Evolutionary conservation across 2,797 vertebrate genomes (phyloP).

Genomic region (Xerus rutilus): DNA sequence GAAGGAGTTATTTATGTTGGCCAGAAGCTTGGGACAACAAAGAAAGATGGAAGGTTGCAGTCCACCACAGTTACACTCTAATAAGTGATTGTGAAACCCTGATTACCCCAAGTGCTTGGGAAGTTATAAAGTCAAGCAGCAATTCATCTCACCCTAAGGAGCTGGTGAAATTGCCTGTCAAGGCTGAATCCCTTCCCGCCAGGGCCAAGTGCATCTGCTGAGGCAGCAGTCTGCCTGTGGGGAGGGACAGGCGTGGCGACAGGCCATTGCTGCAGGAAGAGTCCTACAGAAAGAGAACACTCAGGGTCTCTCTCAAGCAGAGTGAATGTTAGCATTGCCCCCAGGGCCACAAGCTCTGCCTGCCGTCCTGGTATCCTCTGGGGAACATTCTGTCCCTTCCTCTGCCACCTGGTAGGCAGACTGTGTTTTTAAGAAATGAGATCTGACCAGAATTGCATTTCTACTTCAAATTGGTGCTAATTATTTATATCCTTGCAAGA

Average conservation of each 20-base stretch:
- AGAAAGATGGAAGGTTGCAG: not conserved
- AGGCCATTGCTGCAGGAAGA: no score
- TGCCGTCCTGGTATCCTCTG: not conserved
- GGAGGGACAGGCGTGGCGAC: accelerated
- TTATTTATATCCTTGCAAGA: not conserved
- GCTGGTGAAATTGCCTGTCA: not conserved
- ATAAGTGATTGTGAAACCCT: constrained; percentile 52
- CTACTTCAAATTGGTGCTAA: not conserved
- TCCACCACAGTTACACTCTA: constrained; percentile 3
- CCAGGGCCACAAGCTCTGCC: accelerated
- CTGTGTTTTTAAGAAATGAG: not conserved
- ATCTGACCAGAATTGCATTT: not conserved
- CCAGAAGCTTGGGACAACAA: constrained; percentile 19
- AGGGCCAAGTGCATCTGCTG: not conserved
- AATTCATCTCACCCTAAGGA: constrained; percentile 47
- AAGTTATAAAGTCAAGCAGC: constrained; percentile 66
- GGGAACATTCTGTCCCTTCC: not conserved
- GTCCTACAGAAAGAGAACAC: not conserved
- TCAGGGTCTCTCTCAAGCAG: not conserved
- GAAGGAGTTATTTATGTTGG: constrained; percentile 24
- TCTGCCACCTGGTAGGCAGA: not conserved
- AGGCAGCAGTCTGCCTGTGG: not conserved
- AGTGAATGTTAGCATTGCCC: not conserved
- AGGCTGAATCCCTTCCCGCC: not conserved
- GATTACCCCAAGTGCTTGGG: constrained; percentile 45